These are phyloP conservation scores for Sander lucioperca DNA, from an alignment of 2,113 vertebrate genomes.

Conservation along the genomic window DNA sequence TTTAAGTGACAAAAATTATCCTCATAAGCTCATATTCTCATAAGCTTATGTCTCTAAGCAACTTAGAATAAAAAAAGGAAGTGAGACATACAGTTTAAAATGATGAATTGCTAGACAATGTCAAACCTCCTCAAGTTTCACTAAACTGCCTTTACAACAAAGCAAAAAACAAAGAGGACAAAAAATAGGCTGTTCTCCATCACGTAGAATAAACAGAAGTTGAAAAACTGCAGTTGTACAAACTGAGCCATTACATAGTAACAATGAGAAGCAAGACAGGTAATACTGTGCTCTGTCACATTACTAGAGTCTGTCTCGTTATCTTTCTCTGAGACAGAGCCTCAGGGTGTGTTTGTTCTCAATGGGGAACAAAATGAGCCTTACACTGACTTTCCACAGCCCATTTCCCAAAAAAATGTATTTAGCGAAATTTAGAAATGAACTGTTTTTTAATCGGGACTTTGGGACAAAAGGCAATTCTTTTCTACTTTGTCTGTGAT, in stretches of 20 bases:
- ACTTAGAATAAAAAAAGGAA: background rate
- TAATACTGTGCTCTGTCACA: slow-evolving; percentile 34
- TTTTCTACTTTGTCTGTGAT: background rate
- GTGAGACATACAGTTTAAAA: background rate
- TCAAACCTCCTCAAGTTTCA: slow-evolving; percentile 1
- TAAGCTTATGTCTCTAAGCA: background rate
- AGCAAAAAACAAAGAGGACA: background rate
- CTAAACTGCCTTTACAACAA: background rate
- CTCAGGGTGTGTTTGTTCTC: slow-evolving; percentile 47
- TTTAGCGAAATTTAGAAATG: slow-evolving; percentile 44
- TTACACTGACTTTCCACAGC: slow-evolving; percentile 51
- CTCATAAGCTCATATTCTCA: background rate
- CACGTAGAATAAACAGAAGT: background rate
- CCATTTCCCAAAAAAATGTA: slow-evolving; percentile 65
- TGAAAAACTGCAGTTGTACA: slow-evolving; percentile 8
- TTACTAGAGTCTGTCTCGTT: slow-evolving; percentile 47
- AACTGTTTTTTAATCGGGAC: slow-evolving; percentile 44
- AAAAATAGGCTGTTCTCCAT: background rate
- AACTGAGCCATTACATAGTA: slow-evolving; percentile 26
- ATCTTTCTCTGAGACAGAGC: slow-evolving; percentile 49
- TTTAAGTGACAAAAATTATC: background rate
- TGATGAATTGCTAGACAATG: background rate
- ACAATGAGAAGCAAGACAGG: slow-evolving; percentile 18
- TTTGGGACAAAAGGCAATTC: slow-evolving; percentile 21
- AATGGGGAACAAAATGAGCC: slow-evolving; percentile 57